Evolutionary conservation across 2,888 invertebrate species (phyloP).

Genomic region (Drosophila barbarae): DNA sequence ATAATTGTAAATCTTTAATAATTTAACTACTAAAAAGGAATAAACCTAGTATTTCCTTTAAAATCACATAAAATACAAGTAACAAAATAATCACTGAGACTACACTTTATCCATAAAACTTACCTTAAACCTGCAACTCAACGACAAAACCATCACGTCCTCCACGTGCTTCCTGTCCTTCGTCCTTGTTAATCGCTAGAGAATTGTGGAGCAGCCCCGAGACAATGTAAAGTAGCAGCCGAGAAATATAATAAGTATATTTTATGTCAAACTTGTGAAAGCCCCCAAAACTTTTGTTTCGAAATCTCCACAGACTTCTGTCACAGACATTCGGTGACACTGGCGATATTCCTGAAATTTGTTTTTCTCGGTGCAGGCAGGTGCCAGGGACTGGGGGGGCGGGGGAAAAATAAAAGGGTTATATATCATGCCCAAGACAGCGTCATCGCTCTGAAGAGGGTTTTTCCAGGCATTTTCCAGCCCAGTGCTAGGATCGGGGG

Average conservation of each 20-base stretch:
- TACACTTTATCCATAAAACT: not conserved
- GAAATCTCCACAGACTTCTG: conserved; percentile 18
- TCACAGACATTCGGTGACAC: conserved; percentile 17
- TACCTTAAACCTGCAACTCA: not conserved
- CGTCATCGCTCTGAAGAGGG: conserved; percentile 60
- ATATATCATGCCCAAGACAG: conserved; percentile 65
- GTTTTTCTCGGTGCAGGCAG: conserved; percentile 33
- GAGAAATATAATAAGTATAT: conserved; percentile 12
- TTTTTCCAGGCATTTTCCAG: conserved; percentile 27
- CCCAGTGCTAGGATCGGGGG: conserved; percentile 19
- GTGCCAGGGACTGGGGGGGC: conserved; percentile 15
- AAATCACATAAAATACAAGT: too few relatives aligned
- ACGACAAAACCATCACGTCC: not conserved
- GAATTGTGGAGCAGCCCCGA: not conserved
- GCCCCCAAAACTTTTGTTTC: conserved; percentile 7
- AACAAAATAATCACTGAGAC: too few relatives aligned
- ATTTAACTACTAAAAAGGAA: too few relatives aligned
- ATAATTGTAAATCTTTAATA: too few relatives aligned
- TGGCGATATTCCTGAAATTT: conserved; percentile 5
- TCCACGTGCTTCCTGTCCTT: not conserved
- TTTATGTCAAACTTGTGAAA: conserved; percentile 14
- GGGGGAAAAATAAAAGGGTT: conserved; percentile 32
- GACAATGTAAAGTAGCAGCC: conserved; percentile 1
- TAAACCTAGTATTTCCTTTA: too few relatives aligned
- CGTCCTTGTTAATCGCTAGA: conserved; percentile 1